Evolutionary conservation across 2,797 vertebrate genomes (phyloP), one percentile per base, ranked within the genome.

Genomic region (Pterois miles): DNA sequence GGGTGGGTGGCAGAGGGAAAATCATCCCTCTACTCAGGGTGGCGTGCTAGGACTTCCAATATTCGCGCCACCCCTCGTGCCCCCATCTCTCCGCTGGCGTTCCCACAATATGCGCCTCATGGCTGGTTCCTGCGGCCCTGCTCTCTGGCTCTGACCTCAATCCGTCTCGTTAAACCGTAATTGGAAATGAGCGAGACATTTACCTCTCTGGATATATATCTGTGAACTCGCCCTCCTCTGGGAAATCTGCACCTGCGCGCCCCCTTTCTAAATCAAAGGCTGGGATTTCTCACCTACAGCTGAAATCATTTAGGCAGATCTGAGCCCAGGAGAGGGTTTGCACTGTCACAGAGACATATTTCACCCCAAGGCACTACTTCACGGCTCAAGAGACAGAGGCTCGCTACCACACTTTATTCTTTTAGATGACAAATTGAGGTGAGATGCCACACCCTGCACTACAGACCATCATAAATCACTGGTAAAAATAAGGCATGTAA

Each of bases 1-100:
- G 71, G 59, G 81, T 68, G 72, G 85, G 81, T 62, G 60, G 56
- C 68, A 31, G 66, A 83, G 69, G 77, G 77, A 90, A 86, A 86
- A 83, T 86, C 83, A 72, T 74, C 74, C 79, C 85, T 79, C 93
- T 92, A 91, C 92, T 93, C 86, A 86, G 90, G 91, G 91, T 90
- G 93, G 93, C 92, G 92, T 94, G 91, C 82, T 87, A 85, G 85
- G 93, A 93, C 92, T 94, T 93, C 74, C 89, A 86, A 92, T 90
- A 71, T 29, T 80, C 68, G 66, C 54, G 69, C 85, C 80, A 73
- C 67, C 78, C 78, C 58, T 71, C 3, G 14, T 78, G 66, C 83
- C 86, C 76, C 70, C 36, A 59, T 74, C 76, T 67, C 82, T 70
- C 71, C 43, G 9, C 71, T 52, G 78, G 76, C 34, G 36, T 69